These are phyloP conservation scores for Camponotus floridanus DNA, from an alignment of 1,140 invertebrate genomes.

Conservation along the genomic window DNA sequence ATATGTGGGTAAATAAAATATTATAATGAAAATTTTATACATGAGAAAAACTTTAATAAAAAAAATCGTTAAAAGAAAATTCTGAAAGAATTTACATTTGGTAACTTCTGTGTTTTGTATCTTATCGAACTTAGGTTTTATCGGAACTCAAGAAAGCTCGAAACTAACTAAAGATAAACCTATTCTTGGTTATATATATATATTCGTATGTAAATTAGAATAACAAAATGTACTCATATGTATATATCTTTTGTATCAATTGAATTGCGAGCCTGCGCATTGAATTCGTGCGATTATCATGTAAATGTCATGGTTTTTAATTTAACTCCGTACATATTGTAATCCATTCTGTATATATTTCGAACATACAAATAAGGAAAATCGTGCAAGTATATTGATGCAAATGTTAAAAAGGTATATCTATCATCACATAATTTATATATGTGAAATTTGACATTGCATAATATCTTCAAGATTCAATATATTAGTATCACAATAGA, in stretches of 20 bases:
- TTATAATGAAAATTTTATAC: not conserved
- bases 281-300: not conserved
- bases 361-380: not conserved
- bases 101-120: too few species aligned
- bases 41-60: not conserved
- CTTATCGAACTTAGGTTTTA: too few species aligned
- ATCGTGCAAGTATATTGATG: not conserved
- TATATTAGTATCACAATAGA: too few species aligned
- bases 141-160: too few species aligned
- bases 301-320: conserved; percentile 5
- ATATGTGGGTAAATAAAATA: not conserved
- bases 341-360: not conserved
- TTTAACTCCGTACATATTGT: not conserved
- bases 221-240: not conserved
- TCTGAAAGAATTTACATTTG: not conserved
- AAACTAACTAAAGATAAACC: too few species aligned
- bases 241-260: not conserved
- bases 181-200: too few species aligned
- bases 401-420: not conserved
- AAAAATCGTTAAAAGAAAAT: not conserved
- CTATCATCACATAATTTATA: too few species aligned
- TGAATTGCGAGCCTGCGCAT: not conserved
- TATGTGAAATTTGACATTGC: too few species aligned
- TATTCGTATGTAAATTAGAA: not conserved
- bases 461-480: too few species aligned